A percentile compares a stretch with the other conserved stretches of the same genome.
Conservation (phyloP, 1,140 invertebrate genomes). For the Stratiolaelaps scimitus region DNA sequence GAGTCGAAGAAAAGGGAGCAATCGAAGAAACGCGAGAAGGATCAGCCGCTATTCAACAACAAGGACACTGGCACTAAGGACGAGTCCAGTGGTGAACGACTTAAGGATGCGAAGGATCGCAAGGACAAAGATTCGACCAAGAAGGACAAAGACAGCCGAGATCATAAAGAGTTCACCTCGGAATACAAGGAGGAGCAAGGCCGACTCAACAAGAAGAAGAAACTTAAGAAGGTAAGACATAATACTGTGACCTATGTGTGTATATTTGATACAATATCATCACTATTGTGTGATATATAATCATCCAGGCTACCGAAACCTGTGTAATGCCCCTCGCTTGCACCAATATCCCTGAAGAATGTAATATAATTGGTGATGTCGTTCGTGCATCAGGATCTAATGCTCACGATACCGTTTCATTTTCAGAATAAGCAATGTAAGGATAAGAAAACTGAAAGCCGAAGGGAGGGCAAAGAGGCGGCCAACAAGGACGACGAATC, state of each 20-base stretch:
- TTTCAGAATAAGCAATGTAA: conserved; percentile 10
- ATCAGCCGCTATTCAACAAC: conserved; percentile 5
- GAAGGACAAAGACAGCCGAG: background rate
- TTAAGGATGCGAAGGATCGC: background rate
- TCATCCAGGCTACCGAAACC: too few species aligned
- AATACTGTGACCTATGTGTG: background rate
- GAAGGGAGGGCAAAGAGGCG: background rate
- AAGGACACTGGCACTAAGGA: background rate
- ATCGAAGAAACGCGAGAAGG: background rate
- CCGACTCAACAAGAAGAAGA: conserved; percentile 7
- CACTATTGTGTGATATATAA: too few species aligned
- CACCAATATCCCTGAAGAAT: too few species aligned
- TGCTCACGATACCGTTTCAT: background rate
- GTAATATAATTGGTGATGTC: too few species aligned
- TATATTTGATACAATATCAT: too few species aligned
- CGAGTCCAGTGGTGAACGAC: background rate
- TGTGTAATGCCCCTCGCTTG: too few species aligned
- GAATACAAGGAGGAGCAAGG: background rate
- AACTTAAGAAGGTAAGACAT: conserved; percentile 19
- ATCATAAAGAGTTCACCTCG: background rate
- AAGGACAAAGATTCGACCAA: background rate
- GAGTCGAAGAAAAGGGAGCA: conserved; percentile 1
- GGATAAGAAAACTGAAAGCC: conserved; percentile 6
- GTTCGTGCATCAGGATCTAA: background rate
- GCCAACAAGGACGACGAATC: background rate